Conservation (phyloP, 2,797 vertebrate genomes). For the Ctenochaetus hawaiiensis region DNA sequence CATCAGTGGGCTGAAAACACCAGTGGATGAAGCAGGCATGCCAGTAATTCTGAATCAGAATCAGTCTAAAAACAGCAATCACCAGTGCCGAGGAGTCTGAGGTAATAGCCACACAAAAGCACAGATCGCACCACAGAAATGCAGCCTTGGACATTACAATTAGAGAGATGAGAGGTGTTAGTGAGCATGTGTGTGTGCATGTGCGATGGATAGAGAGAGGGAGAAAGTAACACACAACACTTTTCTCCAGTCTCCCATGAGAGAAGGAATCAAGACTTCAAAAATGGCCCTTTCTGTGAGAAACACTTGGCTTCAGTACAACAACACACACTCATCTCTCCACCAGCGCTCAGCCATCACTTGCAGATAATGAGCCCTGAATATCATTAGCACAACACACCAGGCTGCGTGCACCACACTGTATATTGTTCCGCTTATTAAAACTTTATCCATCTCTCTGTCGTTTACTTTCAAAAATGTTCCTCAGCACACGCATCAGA, state of each 20-base stretch:
- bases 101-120: slow-evolving; percentile 45
- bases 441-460: slow-evolving; percentile 19
- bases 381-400: slow-evolving; percentile 52
- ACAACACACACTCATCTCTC: slow-evolving; percentile 40
- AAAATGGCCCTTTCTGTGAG: slow-evolving; percentile 55
- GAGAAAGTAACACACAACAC: slow-evolving; percentile 34
- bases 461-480: slow-evolving; percentile 9
- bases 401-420: slow-evolving; percentile 12
- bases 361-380: slow-evolving; percentile 64
- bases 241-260: slow-evolving; percentile 46
- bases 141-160: slow-evolving; percentile 59
- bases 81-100: slow-evolving; percentile 25
- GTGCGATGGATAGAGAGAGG: not conserved
- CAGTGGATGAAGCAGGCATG: slow-evolving; percentile 21
- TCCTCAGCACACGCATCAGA: not conserved
- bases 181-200: slow-evolving; percentile 11
- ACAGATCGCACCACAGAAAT: slow-evolving; percentile 30
- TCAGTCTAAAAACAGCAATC: slow-evolving; percentile 56
- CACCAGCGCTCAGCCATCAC: slow-evolving; percentile 38
- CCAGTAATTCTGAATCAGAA: slow-evolving; percentile 54
- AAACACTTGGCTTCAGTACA: slow-evolving; percentile 50
- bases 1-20: slow-evolving; percentile 36
- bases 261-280: slow-evolving; percentile 65
- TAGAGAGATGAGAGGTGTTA: slow-evolving; percentile 38
- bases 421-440: slow-evolving; percentile 1